Conservation (phyloP, 2,113 vertebrate genomes). For the Catagonus wagneri region DNA sequence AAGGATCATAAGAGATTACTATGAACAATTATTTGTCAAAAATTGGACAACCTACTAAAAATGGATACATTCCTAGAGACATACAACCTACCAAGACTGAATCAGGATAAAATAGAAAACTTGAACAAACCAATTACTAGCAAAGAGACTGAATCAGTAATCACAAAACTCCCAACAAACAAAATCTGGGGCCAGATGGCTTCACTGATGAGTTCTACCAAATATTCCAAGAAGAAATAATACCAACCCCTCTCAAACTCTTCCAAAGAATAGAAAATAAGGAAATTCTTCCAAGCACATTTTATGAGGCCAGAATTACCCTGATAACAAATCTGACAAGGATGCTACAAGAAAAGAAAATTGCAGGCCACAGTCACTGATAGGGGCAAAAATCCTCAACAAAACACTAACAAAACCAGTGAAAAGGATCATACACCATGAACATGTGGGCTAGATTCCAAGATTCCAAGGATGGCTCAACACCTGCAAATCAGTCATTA, state of each 20-base stretch:
- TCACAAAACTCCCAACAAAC: background rate
- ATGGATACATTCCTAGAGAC: background rate
- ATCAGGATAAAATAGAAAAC: background rate
- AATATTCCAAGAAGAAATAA: background rate
- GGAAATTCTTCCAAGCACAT: too few species aligned
- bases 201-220: background rate
- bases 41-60: background rate
- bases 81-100: background rate
- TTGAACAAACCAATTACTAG: background rate
- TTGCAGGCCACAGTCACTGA: background rate
- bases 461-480: background rate
- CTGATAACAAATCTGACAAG: too few species aligned
- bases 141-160: background rate
- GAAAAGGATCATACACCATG: background rate
- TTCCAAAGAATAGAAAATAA: too few species aligned
- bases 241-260: too few species aligned
- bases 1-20: background rate
- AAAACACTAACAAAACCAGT: background rate
- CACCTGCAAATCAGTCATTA: background rate
- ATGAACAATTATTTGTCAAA: background rate
- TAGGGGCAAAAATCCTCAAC: background rate
- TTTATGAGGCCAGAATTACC: too few species aligned
- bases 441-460: background rate
- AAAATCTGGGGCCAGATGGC: background rate
- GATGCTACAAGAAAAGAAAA: too few species aligned